phyloP scores from a whole-genome alignment of 1,140 invertebrate genomes.

The Pararge aegeria region DNA sequence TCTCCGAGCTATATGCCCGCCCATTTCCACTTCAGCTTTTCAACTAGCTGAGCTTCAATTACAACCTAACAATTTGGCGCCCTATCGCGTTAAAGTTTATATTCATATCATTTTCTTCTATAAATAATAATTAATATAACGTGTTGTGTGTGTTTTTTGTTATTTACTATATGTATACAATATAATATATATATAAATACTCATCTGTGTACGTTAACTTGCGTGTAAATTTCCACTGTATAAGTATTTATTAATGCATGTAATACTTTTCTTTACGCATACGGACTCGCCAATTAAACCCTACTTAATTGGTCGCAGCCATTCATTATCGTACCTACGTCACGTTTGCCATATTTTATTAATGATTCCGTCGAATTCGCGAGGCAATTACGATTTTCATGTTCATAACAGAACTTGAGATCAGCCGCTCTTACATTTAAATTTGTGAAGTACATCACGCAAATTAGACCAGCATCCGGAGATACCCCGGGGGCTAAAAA shows the following conservation, averaged over 20 bases:
- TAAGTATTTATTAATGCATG: neutral
- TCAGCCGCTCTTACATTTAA: slow-evolving; percentile 15
- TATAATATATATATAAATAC: neutral
- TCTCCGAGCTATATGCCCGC: no score
- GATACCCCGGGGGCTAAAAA: slow-evolving; percentile 28
- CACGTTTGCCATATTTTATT: slow-evolving; percentile 20
- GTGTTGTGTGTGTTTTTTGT: no score
- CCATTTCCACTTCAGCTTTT: no score
- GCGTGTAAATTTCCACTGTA: neutral
- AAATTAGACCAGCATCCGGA: slow-evolving; percentile 48
- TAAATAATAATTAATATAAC: no score
- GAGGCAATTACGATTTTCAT: slow-evolving; percentile 15
- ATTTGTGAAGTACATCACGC: slow-evolving; percentile 22
- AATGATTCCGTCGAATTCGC: slow-evolving; percentile 18
- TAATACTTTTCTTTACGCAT: neutral
- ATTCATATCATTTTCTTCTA: no score
- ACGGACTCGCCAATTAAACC: neutral
- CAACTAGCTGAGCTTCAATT: no score
- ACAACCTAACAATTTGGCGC: no score
- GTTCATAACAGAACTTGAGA: slow-evolving; percentile 4
- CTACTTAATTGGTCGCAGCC: slow-evolving; percentile 26
- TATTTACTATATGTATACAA: no score
- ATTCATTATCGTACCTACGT: slow-evolving; percentile 25
- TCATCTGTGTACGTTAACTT: neutral
- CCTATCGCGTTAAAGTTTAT: no score